Evolutionary conservation across 2,797 vertebrate species (phyloP).

Genomic region (Enteromius trimaculatus): DNA sequence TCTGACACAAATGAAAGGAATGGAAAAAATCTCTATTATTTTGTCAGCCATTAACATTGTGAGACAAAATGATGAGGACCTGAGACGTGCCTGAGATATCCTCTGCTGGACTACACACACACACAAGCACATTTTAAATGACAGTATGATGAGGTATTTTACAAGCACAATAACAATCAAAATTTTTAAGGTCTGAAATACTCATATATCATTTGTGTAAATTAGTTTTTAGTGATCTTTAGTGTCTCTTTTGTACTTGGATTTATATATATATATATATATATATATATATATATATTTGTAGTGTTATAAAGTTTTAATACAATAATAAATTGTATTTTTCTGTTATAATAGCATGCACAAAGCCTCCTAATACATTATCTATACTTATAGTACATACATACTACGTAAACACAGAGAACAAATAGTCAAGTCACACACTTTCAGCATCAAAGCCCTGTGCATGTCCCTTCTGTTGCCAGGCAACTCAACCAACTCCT

Average conservation of each 20-base stretch:
- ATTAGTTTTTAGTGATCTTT: slow-evolving; percentile 23
- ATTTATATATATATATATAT: too few species aligned
- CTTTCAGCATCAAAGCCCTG: slow-evolving; percentile 55
- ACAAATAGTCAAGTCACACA: slow-evolving; percentile 49
- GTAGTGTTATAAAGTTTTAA: background rate
- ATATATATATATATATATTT: background rate
- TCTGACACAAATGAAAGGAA: slow-evolving; percentile 45
- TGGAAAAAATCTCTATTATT: slow-evolving; percentile 50
- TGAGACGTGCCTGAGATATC: slow-evolving; percentile 18
- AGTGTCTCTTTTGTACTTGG: too few species aligned
- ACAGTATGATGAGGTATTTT: slow-evolving; percentile 24
- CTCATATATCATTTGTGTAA: background rate
- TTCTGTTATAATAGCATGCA: background rate
- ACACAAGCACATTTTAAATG: background rate
- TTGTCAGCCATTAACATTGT: slow-evolving; percentile 59
- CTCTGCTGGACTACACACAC: background rate
- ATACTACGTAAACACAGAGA: background rate
- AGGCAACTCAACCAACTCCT: slow-evolving; percentile 61
- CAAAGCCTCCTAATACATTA: background rate
- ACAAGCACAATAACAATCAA: slow-evolving; percentile 3
- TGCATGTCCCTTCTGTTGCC: slow-evolving; percentile 59
- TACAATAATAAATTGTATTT: background rate
- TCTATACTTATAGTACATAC: slow-evolving; percentile 22
- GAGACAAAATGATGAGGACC: slow-evolving; percentile 47
- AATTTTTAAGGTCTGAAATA: background rate